phyloP scores from a whole-genome alignment of 2,113 vertebrate species.

The Odocoileus virginianus region DNA sequence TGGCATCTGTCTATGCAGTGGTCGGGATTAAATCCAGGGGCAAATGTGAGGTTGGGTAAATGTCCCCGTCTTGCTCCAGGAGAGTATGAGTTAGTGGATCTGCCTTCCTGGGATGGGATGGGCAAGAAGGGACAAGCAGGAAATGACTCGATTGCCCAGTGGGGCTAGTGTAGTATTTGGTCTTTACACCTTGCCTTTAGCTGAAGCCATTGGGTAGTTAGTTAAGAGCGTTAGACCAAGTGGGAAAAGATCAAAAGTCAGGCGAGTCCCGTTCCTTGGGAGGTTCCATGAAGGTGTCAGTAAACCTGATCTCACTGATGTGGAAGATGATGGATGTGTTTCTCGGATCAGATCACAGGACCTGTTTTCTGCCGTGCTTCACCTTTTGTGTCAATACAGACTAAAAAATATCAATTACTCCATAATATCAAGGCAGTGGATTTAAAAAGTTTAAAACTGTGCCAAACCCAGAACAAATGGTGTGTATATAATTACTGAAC shows the following conservation, averaged over 20 bases:
- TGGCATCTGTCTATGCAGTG: neutral
- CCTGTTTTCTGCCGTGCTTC: fast-evolving
- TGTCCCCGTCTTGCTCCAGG: neutral
- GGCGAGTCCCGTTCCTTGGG: neutral
- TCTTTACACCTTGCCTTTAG: fast-evolving
- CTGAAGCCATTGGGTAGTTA: neutral
- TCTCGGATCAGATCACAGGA: fast-evolving
- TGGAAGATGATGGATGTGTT: neutral
- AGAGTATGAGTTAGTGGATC: neutral
- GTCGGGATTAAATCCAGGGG: neutral
- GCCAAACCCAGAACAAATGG: neutral
- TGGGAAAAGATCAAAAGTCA: neutral
- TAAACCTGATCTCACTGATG: neutral
- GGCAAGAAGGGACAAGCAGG: neutral
- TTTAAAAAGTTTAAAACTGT: neutral
- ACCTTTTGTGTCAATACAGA: neutral
- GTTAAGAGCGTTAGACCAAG: neutral
- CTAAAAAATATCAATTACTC: neutral
- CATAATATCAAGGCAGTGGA: neutral
- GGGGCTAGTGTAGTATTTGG: fast-evolving
- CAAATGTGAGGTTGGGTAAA: too few species aligned
- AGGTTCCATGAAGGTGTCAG: neutral
- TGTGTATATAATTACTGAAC: neutral
- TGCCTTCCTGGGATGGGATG: neutral
- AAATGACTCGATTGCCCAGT: fast-evolving